Evolutionary conservation across 2,797 vertebrate species (phyloP).

Genomic region (Propithecus deckenii): DNA sequence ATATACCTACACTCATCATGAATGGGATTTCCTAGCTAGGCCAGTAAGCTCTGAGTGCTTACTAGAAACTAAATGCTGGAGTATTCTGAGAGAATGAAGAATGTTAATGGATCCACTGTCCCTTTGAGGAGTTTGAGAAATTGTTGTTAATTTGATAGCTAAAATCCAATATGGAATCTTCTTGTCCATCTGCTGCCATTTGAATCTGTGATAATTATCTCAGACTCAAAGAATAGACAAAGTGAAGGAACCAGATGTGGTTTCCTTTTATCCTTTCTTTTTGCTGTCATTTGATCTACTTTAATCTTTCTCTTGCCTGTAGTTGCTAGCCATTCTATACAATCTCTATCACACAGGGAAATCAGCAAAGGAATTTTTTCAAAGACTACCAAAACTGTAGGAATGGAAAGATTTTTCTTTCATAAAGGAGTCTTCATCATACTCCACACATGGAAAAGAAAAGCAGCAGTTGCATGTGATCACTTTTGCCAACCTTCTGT

Average conservation of each 20-base stretch:
- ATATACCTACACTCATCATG: neutral
- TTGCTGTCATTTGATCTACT: neutral
- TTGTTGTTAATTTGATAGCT: conserved; percentile 42
- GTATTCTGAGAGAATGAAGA: neutral
- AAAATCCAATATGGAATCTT: conserved; percentile 46
- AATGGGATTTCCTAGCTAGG: neutral
- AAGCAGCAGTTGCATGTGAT: neutral
- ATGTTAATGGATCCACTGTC: conserved; percentile 20
- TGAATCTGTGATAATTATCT: conserved; percentile 41
- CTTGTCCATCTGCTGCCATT: conserved; percentile 30
- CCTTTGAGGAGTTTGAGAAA: conserved; percentile 41
- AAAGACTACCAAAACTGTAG: neutral
- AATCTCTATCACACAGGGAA: neutral
- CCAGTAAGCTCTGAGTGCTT: neutral
- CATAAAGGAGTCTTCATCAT: neutral
- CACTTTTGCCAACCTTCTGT: neutral
- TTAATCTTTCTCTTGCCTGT: conserved; percentile 6
- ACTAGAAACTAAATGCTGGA: neutral
- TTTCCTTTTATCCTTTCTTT: conserved; percentile 3
- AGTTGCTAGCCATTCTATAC: neutral
- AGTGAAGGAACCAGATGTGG: neutral
- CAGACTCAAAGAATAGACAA: conserved; percentile 33
- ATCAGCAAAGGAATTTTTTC: neutral
- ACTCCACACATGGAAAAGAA: neutral
- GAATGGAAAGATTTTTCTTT: neutral